Evolutionary conservation across 92 coral and sea anemone species (phyloP).

Genomic region (Plumapathes pennacea): DNA sequence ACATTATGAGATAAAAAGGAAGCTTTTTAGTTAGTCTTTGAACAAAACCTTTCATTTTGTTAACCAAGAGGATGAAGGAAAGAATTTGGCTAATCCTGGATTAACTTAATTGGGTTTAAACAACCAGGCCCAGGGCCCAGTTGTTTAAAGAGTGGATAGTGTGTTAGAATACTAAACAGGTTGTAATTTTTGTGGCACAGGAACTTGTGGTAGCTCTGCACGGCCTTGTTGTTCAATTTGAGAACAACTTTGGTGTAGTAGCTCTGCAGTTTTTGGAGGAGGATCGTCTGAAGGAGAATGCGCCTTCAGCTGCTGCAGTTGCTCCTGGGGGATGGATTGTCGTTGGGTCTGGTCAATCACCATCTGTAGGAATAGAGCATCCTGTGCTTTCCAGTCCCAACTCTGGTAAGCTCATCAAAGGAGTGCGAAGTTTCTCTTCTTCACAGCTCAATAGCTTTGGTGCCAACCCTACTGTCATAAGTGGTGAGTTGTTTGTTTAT

Average conservation of each 20-base stretch:
- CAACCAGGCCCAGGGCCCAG: neutral
- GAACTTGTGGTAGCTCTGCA: slow-evolving; percentile 89
- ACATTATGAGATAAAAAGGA: no score
- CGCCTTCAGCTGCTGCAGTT: slow-evolving; percentile 88
- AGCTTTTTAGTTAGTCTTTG: no score
- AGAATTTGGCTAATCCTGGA: no score
- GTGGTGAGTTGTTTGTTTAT: slow-evolving; percentile 43
- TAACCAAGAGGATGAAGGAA: no score
- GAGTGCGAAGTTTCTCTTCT: slow-evolving; percentile 78
- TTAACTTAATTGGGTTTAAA: neutral
- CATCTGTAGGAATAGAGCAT: slow-evolving; percentile 36
- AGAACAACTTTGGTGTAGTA: slow-evolving; percentile 92
- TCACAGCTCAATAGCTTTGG: slow-evolving; percentile 66
- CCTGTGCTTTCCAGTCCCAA: slow-evolving; percentile 49
- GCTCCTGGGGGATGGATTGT: slow-evolving; percentile 98
- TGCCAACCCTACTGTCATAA: slow-evolving; percentile 22
- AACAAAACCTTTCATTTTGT: no score
- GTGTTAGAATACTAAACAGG: neutral
- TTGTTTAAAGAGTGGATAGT: neutral
- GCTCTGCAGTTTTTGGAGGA: slow-evolving; percentile 93
- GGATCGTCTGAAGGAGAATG: slow-evolving; percentile 78
- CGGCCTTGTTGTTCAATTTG: slow-evolving; percentile 89
- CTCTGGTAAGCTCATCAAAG: slow-evolving; percentile 46
- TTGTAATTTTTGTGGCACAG: slow-evolving; percentile 19
- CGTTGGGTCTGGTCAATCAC: slow-evolving; percentile 74